Base-by-base conservation (phyloP, 1,140 invertebrate species). In the Dendroctonus ponderosae region DNA sequence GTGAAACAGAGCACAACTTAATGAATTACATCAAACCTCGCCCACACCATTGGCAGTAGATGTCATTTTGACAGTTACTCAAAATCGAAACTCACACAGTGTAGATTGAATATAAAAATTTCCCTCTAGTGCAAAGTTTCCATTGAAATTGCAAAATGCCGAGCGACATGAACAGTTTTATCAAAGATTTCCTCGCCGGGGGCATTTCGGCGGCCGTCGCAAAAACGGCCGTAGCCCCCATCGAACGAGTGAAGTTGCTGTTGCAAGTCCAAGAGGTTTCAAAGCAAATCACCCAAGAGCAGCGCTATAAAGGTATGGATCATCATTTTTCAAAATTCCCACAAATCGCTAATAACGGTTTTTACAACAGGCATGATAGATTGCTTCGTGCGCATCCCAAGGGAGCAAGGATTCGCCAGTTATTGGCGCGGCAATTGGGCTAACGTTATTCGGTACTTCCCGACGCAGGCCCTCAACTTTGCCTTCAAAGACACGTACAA, bases 381-480 rank as follows among this genome's bases (percentile, higher is more conserved):
- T 81, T 91, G 89, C 68, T 91, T 94, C 75, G 82, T 92, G 44
- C 87, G 92, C 68, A 93, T 94, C 77, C 91, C 91, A 49, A 90
- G 85, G 75, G 92, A 93, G 81, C 91, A 94, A 80, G 93, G 93
- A 64, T 82, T 93, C 62, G 61, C 86, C 1, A 89, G 91, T 71
- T 93, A 90, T 78, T 98, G 94, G 94, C 85, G 95, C 81, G 95
- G 94, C 77, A 97, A 98, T 80, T 81, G 95, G 64, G 93, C 94
- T 75, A 97, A 97, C 78, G 92, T 94, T 15, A 91, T 94, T 78
- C 81, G 87, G 79, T 97, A 97, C 77, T 97, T 97, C 84, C 95
- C 95, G 43, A 96, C 94, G n/a, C 94, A 98, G 77, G 95, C 95
- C 48, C 83, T 98, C 57, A 97, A 97, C 83, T 97, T 97, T 78